Percentiles rank a stretch among this genome's conserved stretches.
Evolutionary conservation across 2,888 invertebrate genomes (phyloP).

Genomic region (Acleris laterana): DNA sequence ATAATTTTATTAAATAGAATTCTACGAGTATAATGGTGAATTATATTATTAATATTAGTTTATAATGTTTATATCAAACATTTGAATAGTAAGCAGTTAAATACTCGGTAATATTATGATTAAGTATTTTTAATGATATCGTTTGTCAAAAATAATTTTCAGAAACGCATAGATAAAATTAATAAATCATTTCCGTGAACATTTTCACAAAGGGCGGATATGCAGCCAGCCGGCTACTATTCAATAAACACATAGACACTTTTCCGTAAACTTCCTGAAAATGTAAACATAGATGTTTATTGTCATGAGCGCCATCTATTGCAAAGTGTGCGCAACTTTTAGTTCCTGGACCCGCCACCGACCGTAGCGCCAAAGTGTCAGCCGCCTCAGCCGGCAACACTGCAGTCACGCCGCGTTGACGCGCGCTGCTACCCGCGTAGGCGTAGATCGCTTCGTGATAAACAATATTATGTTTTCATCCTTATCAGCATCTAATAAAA

Average conservation of each 20-base stretch:
- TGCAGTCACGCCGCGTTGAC: slow-evolving; percentile 83
- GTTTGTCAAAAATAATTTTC: too few relatives aligned
- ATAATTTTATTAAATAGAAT: too few relatives aligned
- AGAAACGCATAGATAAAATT: too few relatives aligned
- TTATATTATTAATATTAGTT: too few relatives aligned
- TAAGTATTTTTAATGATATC: too few relatives aligned
- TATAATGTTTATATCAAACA: too few relatives aligned
- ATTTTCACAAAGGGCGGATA: too few relatives aligned
- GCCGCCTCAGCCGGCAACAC: slow-evolving; percentile 75
- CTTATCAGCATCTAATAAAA: slow-evolving; percentile 65
- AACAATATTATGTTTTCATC: slow-evolving; percentile 71
- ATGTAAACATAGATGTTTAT: slow-evolving; percentile 35
- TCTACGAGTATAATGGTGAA: too few relatives aligned
- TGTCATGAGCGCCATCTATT: slow-evolving; percentile 64
- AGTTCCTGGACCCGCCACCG: slow-evolving; percentile 54
- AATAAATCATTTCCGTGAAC: too few relatives aligned
- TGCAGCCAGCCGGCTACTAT: too few relatives aligned
- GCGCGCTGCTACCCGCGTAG: slow-evolving; percentile 78
- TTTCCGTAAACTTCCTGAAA: slow-evolving; percentile 5
- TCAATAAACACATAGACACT: neutral
- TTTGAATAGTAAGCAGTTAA: too few relatives aligned
- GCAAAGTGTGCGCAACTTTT: slow-evolving; percentile 38
- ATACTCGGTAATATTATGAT: too few relatives aligned
- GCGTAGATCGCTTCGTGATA: slow-evolving; percentile 77
- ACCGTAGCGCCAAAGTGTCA: slow-evolving; percentile 73